phyloP scores from a whole-genome alignment of 2,797 vertebrate species.

The Gastrophryne carolinensis region DNA sequence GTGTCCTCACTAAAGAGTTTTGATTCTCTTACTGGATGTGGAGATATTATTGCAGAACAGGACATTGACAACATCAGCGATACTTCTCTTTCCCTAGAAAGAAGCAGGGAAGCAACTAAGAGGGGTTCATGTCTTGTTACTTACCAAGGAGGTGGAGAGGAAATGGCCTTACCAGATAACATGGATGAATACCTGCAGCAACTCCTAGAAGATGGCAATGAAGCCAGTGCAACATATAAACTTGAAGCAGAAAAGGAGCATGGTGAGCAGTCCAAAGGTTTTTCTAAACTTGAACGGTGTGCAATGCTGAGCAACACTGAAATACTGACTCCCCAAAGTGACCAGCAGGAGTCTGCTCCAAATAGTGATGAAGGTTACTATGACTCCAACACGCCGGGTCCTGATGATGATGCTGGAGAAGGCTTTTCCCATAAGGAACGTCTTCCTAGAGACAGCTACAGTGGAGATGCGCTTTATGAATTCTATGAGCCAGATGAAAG shows the following conservation, averaged over 20 bases:
- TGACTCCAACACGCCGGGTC: constrained; percentile 91
- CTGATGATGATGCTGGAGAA: constrained; percentile 84
- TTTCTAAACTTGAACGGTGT: constrained; percentile 55
- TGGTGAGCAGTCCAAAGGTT: constrained; percentile 58
- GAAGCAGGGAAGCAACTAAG: constrained; percentile 80
- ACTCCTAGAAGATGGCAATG: constrained; percentile 68
- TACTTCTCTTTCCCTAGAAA: constrained; percentile 82
- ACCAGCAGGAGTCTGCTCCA: constrained; percentile 91
- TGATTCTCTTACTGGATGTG: constrained; percentile 93
- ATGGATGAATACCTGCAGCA: constrained; percentile 75
- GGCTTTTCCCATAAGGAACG: constrained; percentile 74
- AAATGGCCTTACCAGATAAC: constrained; percentile 93
- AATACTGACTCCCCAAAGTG: constrained; percentile 88
- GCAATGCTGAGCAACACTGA: constrained; percentile 68
- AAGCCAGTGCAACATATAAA: constrained; percentile 67
- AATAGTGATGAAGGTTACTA: constrained; percentile 95
- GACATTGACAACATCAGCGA: constrained; percentile 89
- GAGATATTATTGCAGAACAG: constrained; percentile 95
- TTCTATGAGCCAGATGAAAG: constrained; percentile 88
- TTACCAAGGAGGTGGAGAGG: constrained; percentile 95
- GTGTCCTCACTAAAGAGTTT: constrained; percentile 96
- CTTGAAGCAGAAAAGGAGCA: constrained; percentile 59
- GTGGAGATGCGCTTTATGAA: constrained; percentile 94
- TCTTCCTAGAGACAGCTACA: constrained; percentile 93
- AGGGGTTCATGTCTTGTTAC: constrained; percentile 91